Conservation (phyloP, 2,113 vertebrate genomes). For the Nymphicus hollandicus region DNA sequence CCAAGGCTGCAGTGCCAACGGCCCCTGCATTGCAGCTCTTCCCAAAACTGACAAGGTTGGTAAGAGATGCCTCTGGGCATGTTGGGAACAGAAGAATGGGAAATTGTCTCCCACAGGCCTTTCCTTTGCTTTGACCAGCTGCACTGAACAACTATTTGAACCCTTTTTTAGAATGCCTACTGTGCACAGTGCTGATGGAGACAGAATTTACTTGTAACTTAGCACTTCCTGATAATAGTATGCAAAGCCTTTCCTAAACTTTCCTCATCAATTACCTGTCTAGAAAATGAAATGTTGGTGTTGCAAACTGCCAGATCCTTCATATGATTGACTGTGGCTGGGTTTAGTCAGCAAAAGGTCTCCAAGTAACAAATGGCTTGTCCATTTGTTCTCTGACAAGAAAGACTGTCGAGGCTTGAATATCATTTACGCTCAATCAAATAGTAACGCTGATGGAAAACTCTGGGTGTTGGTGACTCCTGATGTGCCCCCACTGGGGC, state of each 20-base stretch:
- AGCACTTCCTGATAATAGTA: background rate
- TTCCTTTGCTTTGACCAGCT: background rate
- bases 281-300: conserved; percentile 8
- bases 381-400: conserved; percentile 37
- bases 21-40: background rate
- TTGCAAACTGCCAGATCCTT: conserved; percentile 30
- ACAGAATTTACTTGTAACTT: background rate
- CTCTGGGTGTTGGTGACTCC: background rate
- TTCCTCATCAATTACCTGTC: conserved; percentile 33
- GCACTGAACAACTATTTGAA: background rate
- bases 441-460: conserved; percentile 40
- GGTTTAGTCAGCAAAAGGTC: conserved; percentile 43
- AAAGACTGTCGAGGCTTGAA: background rate
- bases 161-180: background rate
- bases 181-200: background rate
- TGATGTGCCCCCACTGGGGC: background rate
- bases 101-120: background rate
- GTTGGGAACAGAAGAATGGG: background rate
- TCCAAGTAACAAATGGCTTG: conserved; percentile 40
- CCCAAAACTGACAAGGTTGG: background rate
- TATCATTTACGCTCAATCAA: conserved; percentile 10
- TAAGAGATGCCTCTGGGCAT: background rate
- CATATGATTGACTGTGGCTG: conserved; percentile 46
- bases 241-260: conserved; percentile 15
- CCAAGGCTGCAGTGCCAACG: background rate